Evolutionary conservation across 1,140 invertebrate genomes (phyloP), one percentile per base, ranked within the genome.

Genomic region (Paracyclopina nana): DNA sequence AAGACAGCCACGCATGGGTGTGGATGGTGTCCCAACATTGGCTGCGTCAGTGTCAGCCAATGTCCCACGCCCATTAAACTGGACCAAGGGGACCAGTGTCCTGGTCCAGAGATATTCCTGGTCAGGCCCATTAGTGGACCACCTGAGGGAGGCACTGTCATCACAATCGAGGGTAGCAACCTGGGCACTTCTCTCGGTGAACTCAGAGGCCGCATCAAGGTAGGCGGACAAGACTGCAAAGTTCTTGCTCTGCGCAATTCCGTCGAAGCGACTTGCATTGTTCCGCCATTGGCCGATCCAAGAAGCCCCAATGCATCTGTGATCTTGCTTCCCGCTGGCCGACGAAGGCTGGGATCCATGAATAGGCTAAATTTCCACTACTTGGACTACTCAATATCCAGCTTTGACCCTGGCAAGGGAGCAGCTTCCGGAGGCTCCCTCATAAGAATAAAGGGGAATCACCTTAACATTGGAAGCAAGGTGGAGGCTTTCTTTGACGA

Each of bases 371-470:
- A 9, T 6, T 48, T 48, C n/a, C 6, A 48, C 12, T 48, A 48
- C 14, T 56, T 71, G 69, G 78, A 86, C 63, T 77, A 90, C 45
- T 71, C 75, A 59, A 63, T 96, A 38, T 75, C 72, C 41, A 77
- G 79, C 5, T 70, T 96, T 45, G 77, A 77, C 63, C 92, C 94
- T 1, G 68, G 72, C 0, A 70, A 84, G 40, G 94, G 92, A 0
- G 92, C 92, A 4, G 75, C 82, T 57, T 87, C 86, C 55, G 94
- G 92, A 20, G 92, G 92, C 1, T 96, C 91, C 0, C 76, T 80
- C 57, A 64, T 98, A 41, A 83, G 82, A 2, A 80, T 98, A 52
- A 78, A 76, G 55, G 94, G 94, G 14, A 74, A 78, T 55, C 81
- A 91, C 66, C 66, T 98, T 41, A 91, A 96, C 61, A 87, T 95